Evolutionary conservation across 2,113 vertebrate genomes (phyloP), one percentile per base, ranked within the genome.

Genomic region (Campylorhamphus procurvoides): DNA sequence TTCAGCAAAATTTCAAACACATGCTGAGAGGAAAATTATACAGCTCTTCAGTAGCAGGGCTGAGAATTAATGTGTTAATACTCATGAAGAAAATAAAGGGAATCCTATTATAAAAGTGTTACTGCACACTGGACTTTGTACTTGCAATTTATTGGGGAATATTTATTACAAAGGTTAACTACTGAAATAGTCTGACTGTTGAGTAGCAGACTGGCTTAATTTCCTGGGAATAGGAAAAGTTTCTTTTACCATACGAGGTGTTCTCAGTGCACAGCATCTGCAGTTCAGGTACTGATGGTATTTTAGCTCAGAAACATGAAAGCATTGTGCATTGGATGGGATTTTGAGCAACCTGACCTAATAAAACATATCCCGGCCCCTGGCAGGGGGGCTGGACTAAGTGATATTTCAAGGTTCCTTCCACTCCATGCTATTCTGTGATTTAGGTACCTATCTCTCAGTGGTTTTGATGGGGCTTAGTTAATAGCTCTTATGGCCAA

Each of bases 401-500:
- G 16, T n/a, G 46, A 28, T 46, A 15, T 73, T 73, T 63, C 29
- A 73, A 78, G 35, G 52, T 60, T 7, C 14, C 10, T 87, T 90
- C 60, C 58, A 87, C 35, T 8, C 4, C 6, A 58, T 37, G 69
- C 16, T 19, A 8, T 79, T 79, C 39, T 29, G 4, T 60, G 13
- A 14, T 71, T 71, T 71, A 24, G 8, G 3, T 66, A 42, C 22
- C 13, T 83, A 1, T 40, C 18, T 87, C 23, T 77, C 39, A 33
- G 27, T 80, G 35, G 4, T 4, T 49, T 88, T 2, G 3, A 0
- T 29, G 18, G 1, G 19, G 9, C n/a, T 56, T 71, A 28, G 4
- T n/a, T 76, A 35, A 63, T 90, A 87, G 40, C n/a, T 64, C 67
- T 6, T 29, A 1, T 83, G 72, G 29, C 50, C 12, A 42, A 47